Conservation (phyloP, 2,113 vertebrate species). For the Cololabis saira region DNA sequence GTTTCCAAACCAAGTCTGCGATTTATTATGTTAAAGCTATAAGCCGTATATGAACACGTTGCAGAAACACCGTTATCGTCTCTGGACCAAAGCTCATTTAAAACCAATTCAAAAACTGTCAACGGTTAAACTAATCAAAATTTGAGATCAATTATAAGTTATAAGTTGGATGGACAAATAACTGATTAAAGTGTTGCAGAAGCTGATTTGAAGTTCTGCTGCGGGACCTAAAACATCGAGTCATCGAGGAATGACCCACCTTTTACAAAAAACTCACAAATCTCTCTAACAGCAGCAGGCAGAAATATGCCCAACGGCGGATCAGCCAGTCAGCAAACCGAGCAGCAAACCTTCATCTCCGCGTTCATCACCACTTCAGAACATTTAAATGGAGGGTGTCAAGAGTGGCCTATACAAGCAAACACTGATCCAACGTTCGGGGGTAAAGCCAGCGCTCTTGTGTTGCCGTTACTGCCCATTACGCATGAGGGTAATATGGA, state of each 20-base stretch:
- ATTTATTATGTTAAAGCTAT: too few species aligned
- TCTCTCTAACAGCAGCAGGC: slow-evolving; percentile 35
- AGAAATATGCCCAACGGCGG: slow-evolving; percentile 22
- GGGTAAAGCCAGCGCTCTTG: slow-evolving; percentile 20
- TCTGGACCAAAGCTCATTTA: too few species aligned
- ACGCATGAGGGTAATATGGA: slow-evolving; percentile 21
- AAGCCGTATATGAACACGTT: too few species aligned
- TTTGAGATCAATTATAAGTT: too few species aligned
- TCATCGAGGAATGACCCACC: background rate
- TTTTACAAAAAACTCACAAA: slow-evolving; percentile 58
- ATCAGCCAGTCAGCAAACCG: slow-evolving; percentile 5
- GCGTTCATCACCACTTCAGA: slow-evolving; percentile 43
- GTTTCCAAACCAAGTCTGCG: too few species aligned
- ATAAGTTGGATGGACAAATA: too few species aligned
- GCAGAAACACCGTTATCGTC: too few species aligned
- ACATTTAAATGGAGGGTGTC: slow-evolving; percentile 51
- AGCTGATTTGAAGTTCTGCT: too few species aligned
- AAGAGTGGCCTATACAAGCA: slow-evolving; percentile 34
- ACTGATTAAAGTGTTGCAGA: too few species aligned
- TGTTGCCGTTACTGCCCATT: slow-evolving; percentile 41
- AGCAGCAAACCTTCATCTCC: slow-evolving; percentile 30
- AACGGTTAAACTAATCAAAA: too few species aligned
- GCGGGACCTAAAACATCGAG: too few species aligned
- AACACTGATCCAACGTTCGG: slow-evolving; percentile 27
- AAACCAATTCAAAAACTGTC: too few species aligned